These are phyloP conservation scores for Onthophagus sagittarius DNA, from an alignment of 2,888 invertebrate genomes.

Conservation along the genomic window DNA sequence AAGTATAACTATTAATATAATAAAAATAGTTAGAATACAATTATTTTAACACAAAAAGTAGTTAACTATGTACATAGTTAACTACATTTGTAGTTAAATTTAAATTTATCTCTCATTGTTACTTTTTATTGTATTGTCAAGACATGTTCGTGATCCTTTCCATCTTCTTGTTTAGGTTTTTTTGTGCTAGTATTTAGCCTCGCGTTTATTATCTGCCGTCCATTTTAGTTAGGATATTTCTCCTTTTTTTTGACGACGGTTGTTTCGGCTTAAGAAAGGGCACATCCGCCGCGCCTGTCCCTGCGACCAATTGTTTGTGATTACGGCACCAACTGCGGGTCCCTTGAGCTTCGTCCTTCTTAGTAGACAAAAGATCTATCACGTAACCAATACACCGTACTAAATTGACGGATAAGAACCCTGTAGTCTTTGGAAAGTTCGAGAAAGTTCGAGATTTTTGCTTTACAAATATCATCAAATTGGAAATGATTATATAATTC, in stretches of 20 bases:
- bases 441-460: background rate
- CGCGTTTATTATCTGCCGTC: background rate
- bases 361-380: background rate
- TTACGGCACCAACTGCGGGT: background rate
- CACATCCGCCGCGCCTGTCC: background rate
- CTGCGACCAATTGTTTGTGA: background rate
- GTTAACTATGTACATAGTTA: too few relatives aligned
- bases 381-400: background rate
- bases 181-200: background rate
- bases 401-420: background rate
- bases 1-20: too few relatives aligned
- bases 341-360: background rate
- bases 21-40: too few relatives aligned
- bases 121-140: too few relatives aligned
- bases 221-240: background rate
- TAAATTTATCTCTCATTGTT: too few relatives aligned
- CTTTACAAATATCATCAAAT: background rate
- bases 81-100: too few relatives aligned
- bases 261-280: background rate
- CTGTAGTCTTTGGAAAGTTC: background rate
- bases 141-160: background rate
- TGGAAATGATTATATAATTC: background rate
- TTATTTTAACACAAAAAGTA: too few relatives aligned
- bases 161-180: background rate
- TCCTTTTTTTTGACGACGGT: background rate